A percentile compares a stretch with the other conserved stretches of the same genome.
Conservation (phyloP, 2,113 vertebrate genomes). For the Colistium nudipinnis region DNA sequence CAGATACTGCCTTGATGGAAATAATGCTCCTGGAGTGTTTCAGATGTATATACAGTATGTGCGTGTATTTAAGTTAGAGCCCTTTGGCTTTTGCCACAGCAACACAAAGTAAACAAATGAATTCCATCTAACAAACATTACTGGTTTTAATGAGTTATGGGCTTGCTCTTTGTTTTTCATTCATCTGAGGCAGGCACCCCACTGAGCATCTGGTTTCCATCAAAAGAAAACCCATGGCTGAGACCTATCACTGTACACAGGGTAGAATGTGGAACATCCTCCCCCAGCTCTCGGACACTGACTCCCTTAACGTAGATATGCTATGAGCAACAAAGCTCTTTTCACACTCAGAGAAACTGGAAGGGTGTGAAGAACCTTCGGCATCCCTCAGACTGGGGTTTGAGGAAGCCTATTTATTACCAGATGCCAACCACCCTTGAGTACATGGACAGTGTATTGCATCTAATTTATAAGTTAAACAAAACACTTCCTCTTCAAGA, state of each 20-base stretch:
- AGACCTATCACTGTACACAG: constrained; percentile 10
- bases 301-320: constrained; percentile 43
- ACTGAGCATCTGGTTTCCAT: constrained; percentile 64
- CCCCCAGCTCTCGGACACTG: constrained; percentile 48
- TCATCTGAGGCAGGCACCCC: constrained; percentile 6
- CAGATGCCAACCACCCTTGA: neutral
- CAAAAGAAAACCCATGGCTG: constrained; percentile 33
- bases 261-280: constrained; percentile 35
- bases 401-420: neutral
- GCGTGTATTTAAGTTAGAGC: neutral
- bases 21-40: neutral
- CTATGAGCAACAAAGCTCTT: constrained; percentile 12
- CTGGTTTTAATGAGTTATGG: neutral
- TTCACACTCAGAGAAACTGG: neutral
- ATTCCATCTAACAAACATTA: neutral
- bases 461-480: neutral
- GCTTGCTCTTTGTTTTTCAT: neutral
- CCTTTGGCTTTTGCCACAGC: neutral
- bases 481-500: neutral
- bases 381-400: neutral
- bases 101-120: no score
- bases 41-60: neutral
- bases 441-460: neutral
- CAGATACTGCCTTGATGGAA: neutral
- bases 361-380: neutral